Percentiles rank a stretch among this genome's conserved stretches.
These are phyloP conservation scores for Orchesella flavescens DNA, from an alignment of 2,888 invertebrate genomes.

Conservation along the genomic window DNA sequence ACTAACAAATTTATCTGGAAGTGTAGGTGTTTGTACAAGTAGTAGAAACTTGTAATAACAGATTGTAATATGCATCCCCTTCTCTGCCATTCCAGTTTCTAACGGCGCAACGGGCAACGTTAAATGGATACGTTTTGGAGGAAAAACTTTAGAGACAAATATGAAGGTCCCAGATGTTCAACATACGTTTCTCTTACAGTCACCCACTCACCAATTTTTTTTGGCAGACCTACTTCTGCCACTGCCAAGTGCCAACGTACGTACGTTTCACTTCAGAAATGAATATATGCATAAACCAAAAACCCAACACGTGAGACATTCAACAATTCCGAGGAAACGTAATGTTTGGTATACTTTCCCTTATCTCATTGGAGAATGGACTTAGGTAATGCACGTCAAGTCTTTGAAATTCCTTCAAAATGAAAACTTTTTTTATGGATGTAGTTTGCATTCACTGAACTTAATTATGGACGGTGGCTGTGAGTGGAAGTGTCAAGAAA, in stretches of 20 bases:
- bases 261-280: not conserved
- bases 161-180: conserved; percentile 6
- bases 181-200: not conserved
- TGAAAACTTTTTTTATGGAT: too few relatives aligned
- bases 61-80: not conserved
- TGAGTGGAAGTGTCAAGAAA: too few relatives aligned
- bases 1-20: not conserved
- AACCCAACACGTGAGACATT: not conserved
- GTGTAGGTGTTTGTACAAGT: not conserved
- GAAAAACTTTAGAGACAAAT: not conserved
- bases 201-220: not conserved
- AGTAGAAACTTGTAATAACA: too few relatives aligned
- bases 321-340: not conserved
- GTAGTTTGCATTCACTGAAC: too few relatives aligned
- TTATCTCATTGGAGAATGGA: not conserved
- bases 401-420: too few relatives aligned
- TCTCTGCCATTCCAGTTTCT: not conserved
- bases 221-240: not conserved
- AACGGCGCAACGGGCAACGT: not conserved
- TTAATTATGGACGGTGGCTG: too few relatives aligned
- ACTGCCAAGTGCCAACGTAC: too few relatives aligned
- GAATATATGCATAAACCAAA: too few relatives aligned
- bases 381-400: too few relatives aligned
- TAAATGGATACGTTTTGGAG: not conserved
- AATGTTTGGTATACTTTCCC: not conserved